phyloP scores from a whole-genome alignment of 2,797 vertebrate genomes.

The Rallus crepitans region DNA sequence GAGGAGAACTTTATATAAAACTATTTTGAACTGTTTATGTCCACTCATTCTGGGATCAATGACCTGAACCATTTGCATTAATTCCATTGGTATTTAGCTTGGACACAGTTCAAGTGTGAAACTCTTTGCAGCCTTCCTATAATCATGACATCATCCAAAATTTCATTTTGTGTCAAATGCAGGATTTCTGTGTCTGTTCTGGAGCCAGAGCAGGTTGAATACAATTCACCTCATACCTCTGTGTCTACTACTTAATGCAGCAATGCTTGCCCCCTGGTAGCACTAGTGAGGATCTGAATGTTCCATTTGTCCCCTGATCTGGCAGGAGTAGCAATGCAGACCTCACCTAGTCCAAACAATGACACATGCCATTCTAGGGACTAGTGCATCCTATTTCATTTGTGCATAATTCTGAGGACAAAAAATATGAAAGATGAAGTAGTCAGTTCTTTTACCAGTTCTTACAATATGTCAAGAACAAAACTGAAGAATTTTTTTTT shows the following conservation, averaged over 20 bases:
- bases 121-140: neutral
- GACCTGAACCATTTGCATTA: neutral
- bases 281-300: neutral
- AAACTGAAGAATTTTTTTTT: neutral
- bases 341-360: neutral
- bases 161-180: neutral
- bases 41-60: neutral
- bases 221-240: neutral
- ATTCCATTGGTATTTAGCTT: conserved; percentile 11
- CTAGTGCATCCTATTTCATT: neutral
- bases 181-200: neutral
- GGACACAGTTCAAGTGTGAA: neutral
- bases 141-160: neutral
- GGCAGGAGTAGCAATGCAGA: neutral
- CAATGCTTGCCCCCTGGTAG: neutral
- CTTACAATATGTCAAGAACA: neutral
- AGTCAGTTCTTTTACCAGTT: neutral
- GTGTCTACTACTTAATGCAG: neutral
- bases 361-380: neutral
- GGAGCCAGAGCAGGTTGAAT: neutral
- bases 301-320: neutral
- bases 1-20: neutral
- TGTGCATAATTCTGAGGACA: neutral
- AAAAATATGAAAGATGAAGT: neutral
- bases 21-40: neutral